Percentiles rank a stretch among this genome's conserved stretches.
Evolutionary conservation across 53 echinoderm and acorn worm species (phyloP).

Genomic region (Crossaster papposus): DNA sequence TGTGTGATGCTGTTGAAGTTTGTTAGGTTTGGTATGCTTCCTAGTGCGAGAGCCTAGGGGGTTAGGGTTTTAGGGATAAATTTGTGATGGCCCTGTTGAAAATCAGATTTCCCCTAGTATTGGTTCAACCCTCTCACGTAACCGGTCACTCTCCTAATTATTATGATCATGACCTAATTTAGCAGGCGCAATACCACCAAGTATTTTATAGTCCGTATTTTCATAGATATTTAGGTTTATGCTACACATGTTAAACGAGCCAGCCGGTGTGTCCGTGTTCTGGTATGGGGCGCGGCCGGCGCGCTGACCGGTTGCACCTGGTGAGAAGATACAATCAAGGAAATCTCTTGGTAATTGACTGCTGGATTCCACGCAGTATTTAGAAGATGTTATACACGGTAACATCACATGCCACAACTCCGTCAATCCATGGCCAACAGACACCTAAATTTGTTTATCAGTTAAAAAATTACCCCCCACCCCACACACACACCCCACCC

Average conservation of each 20-base stretch:
- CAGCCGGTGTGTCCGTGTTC: conserved; percentile 18
- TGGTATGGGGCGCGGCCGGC: background rate
- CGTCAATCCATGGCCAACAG: background rate
- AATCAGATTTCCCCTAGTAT: too few relatives aligned
- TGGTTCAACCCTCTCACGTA: too few relatives aligned
- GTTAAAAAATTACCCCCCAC: background rate
- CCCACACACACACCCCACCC: too few relatives aligned
- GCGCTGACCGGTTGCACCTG: conserved; percentile 21
- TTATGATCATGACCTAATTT: too few relatives aligned
- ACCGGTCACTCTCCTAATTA: too few relatives aligned
- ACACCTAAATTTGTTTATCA: background rate
- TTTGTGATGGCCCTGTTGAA: too few relatives aligned
- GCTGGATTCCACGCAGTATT: conserved; percentile 30
- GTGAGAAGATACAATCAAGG: conserved; percentile 10
- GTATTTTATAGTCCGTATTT: too few relatives aligned
- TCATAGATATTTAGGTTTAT: background rate
- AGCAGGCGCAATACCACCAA: too few relatives aligned
- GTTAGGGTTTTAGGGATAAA: too few relatives aligned
- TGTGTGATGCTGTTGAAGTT: too few relatives aligned
- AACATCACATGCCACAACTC: conserved; percentile 11
- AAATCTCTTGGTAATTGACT: conserved; percentile 10
- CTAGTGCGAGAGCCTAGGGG: too few relatives aligned
- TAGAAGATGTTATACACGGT: background rate
- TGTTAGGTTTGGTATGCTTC: too few relatives aligned
- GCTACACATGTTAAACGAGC: conserved; percentile 6